Evolutionary conservation across 1,140 invertebrate genomes (phyloP), one percentile per base, ranked within the genome.

Genomic region (Thaumatotibia leucotreta): DNA sequence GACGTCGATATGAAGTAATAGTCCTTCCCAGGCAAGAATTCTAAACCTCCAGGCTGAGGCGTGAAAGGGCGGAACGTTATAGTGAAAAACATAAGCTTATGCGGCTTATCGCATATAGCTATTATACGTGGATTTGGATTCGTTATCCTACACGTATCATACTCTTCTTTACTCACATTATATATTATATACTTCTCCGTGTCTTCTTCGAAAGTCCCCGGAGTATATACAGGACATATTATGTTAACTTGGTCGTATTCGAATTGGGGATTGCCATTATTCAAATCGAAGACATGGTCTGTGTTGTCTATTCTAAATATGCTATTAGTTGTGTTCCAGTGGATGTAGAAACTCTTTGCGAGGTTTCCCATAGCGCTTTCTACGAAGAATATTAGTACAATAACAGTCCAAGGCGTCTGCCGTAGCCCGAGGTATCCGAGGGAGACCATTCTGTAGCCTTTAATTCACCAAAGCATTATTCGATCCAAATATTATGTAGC

Each of bases 231-330:
- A 11, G 97, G 97, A 93, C 97, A 98, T 83, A 98, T 97, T 85
- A 98, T 97, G 85, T 98, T 98, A 72, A 98, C 97, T 92, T 98
- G 97, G 84, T 98, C 97, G 91, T 97, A 98, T 86, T 98, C 97
- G 86, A 97, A 98, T 77, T 96, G 95, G 69, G 96, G 93, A 91
- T 98, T 98, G 70, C 97, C 96, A 91, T 97, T 97, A 92, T 98
- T 98, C 69, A 98, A 96, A 91, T 98, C 97, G 86, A 98, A 98
- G 86, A 98, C 97, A 91, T 98, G 97, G 91, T 98, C 97, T 27
- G 97, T 98, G 90, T 98, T 98, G 93, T 98, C 97, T 94, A 98
- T 98, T 86, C 97, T 95, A 92, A 98, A 98, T 94, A 97, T 98
- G 92, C 79, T 95, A 87, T 96, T 96, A 29, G 95, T 96, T 72